These are phyloP conservation scores for Centropus bengalensis DNA, from an alignment of 2,113 vertebrate genomes.

Conservation along the genomic window DNA sequence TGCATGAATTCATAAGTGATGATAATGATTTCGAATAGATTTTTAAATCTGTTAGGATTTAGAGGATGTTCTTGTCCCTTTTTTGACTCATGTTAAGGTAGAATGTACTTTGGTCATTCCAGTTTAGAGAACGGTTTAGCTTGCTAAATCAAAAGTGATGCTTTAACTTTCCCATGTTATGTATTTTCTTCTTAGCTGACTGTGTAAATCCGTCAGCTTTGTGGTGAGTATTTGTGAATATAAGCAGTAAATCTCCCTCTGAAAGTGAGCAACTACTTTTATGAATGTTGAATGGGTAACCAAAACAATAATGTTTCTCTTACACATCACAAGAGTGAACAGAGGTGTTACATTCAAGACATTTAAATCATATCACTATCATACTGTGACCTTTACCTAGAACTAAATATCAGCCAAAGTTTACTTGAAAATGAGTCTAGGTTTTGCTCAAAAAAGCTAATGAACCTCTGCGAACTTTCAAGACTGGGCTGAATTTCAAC, in stretches of 20 bases:
- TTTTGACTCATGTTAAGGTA: background rate
- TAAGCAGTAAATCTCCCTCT: background rate
- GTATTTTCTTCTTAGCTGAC: background rate
- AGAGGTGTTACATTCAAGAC: background rate
- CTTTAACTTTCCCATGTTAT: background rate
- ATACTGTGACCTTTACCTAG: slow-evolving; percentile 8
- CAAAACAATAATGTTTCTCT: background rate
- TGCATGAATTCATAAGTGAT: background rate
- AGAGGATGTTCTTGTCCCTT: background rate
- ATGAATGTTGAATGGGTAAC: background rate
- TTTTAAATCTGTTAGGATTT: background rate
- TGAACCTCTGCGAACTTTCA: slow-evolving; percentile 57
- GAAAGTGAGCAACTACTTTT: background rate
- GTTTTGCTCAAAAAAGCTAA: slow-evolving; percentile 48
- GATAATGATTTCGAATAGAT: background rate
- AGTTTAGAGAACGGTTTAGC: background rate
- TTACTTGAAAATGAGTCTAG: slow-evolving; percentile 37
- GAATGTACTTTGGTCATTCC: background rate
- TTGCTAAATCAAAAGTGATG: background rate
- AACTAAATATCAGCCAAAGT: slow-evolving; percentile 30
- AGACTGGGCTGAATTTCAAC: slow-evolving; percentile 49
- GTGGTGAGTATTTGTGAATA: background rate
- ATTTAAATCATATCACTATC: slow-evolving; percentile 18
- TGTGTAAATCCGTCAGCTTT: background rate
- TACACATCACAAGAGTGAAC: background rate